Conservation (phyloP, 2,113 vertebrate genomes). For the pig (Sus scrofa) region DNA sequence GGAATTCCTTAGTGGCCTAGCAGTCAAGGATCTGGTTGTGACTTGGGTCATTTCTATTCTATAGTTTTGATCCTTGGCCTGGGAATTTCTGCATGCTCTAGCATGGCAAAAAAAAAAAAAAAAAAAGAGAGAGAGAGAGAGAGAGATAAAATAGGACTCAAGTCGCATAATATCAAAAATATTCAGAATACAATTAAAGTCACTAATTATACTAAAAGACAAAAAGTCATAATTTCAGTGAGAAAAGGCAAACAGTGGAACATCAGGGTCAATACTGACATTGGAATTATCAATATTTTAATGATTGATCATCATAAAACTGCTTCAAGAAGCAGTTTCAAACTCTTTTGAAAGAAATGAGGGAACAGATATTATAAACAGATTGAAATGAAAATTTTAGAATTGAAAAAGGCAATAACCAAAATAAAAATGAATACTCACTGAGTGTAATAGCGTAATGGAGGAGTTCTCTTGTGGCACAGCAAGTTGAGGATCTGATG, state of each 20-base stretch:
- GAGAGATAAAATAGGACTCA: neutral
- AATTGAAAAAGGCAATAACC: neutral
- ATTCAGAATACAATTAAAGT: neutral
- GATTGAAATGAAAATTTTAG: neutral
- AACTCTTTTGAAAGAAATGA: neutral
- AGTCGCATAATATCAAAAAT: neutral
- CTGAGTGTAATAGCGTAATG: neutral
- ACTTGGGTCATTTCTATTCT: no score
- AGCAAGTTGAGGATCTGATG: no score
- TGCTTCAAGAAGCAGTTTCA: neutral
- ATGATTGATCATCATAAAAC: neutral
- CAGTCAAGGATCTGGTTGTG: no score
- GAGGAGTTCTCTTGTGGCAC: neutral
- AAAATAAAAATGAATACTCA: neutral
- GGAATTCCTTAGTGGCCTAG: no score
- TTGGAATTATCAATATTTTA: neutral
- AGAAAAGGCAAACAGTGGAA: neutral
- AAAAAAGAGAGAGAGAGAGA: no score
- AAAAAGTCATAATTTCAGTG: neutral
- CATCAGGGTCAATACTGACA: neutral
- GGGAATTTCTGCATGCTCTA: no score
- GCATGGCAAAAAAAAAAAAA: no score
- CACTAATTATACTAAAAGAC: neutral
- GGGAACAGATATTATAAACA: neutral
- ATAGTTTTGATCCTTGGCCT: no score